Conservation (phyloP, 2,888 invertebrate genomes). For the Mycalesis mineus region DNA sequence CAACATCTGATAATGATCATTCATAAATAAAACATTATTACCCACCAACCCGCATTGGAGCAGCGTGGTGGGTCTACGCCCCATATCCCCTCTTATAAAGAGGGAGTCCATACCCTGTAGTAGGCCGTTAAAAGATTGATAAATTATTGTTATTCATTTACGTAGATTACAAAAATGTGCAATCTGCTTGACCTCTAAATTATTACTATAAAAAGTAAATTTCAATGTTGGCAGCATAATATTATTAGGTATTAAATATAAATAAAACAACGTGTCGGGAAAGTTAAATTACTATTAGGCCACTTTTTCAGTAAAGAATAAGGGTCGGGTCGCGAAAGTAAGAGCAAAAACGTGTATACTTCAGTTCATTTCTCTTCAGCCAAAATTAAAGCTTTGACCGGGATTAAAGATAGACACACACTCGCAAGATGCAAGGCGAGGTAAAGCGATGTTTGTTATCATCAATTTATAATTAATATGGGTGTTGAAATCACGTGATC, state of each 20-base stretch:
- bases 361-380: slow-evolving; percentile 63
- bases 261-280: slow-evolving; percentile 8
- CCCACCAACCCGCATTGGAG: no score
- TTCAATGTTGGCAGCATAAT: no score
- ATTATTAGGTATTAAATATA: slow-evolving; percentile 5
- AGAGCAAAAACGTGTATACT: slow-evolving; percentile 71
- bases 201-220: no score
- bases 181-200: no score
- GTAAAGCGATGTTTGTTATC: not conserved
- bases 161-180: no score
- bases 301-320: slow-evolving; percentile 23
- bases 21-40: no score
- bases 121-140: no score
- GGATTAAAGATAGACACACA: slow-evolving; percentile 49
- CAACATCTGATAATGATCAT: no score
- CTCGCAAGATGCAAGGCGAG: not conserved
- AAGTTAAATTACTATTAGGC: slow-evolving; percentile 11
- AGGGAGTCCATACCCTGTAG: no score
- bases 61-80: no score
- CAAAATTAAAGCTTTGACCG: slow-evolving; percentile 58
- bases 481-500: not conserved
- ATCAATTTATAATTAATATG: not conserved
- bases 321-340: slow-evolving; percentile 48
- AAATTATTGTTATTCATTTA: no score
- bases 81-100: no score